Evolutionary conservation across 35 echinoderm and acorn worm species (phyloP), one percentile per base, ranked within the genome.

Genomic region (Diadema setosum): DNA sequence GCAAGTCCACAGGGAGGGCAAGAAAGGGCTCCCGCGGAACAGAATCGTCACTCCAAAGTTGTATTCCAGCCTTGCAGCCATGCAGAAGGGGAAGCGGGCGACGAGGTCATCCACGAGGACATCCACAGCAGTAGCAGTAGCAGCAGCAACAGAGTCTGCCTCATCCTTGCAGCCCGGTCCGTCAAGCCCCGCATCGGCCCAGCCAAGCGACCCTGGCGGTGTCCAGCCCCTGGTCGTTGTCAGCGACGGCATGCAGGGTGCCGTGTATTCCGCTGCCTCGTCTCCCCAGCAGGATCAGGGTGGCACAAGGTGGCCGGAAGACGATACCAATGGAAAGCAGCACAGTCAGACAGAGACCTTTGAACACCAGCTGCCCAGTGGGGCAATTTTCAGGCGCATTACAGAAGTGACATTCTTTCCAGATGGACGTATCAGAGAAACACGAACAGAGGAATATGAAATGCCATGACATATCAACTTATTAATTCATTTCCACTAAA

Each of bases 401-500:
- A 78, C 73, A 78, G 73, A 78, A 44, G 44, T 78, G 34, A 78
- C 73, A 42, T 78, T 78, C 40, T 78, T 78, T 41, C 73, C 73
- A 35, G 73, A 78, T 78, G 73, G 73, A 44, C 73, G 73, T 36
- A 78, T 78, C 25, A 26, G 40, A 44, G 73, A 78, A 41, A 78
- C 73, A 16, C 73, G 73, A 25, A 78, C 73, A 17, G 73, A 78
- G 20, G 73, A 78, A 44, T 78, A 78, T 78, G 73, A 78, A 20
- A 78, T 78, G 73, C 73, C 73, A 39, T 78, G 73, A 78, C 37
- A n/a, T n/a, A n/a, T n/a, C n/a, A n/a, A n/a, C n/a, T n/a, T n/a
- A n/a, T n/a, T n/a, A n/a, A n/a, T n/a, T n/a, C n/a, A n/a, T n/a
- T n/a, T n/a, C n/a, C n/a, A n/a, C n/a, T n/a, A n/a, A n/a, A n/a